Base-by-base conservation (phyloP, 2,797 vertebrate genomes). In the Centropyge bicolor region DNA sequence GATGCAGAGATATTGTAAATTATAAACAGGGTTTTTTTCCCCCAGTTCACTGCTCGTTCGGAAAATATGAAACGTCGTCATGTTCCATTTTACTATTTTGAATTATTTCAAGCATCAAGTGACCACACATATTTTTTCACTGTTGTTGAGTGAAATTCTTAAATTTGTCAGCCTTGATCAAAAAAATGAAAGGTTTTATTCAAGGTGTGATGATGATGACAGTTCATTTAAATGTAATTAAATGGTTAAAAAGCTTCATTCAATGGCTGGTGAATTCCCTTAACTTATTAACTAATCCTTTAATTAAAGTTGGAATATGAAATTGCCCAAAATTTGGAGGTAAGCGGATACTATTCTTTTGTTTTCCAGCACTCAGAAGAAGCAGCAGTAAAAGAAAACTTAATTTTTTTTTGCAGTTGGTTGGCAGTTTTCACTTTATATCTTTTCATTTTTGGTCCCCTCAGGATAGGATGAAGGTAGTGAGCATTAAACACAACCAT, bases 1-100 rank as follows among this genome's bases (percentile, higher is more conserved):
- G 82, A 84, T 70, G 43, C 52, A 63, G 69, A 11, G 70, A 70
- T 67, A 83, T 77, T 12, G 17, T 62, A 68, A 88, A 88, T 51
- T 49, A n/a, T 65, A 65, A 82, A 74, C 45, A 60, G 52, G n/a
- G 19, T 40, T 68, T 80, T n/a, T 82, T 24, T 56, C 45, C 36
- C 56, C 36, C 56, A 70, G 31, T 67, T 79, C 40, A 54, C 19
- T 66, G 71, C 64, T 85, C 38, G 72, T 76, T 38, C 59, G 66
- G 22, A 84, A 74, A 76, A 68, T 36, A 68, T 72, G 13, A n/a
- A 13, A 48, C 31, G 41, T 75, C 19, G 22, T 13, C 57, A n/a
- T 27, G 6, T 59, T 16, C 2, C 3, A 13, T 64, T 82, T 46
- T 36, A 38, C 11, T 40, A 11, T 76, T 70, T 75, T 63, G 2